A percentile compares a stretch with the other conserved stretches of the same genome.
phyloP scores from a whole-genome alignment of 2,113 vertebrate species.

The Procavia capensis region DNA sequence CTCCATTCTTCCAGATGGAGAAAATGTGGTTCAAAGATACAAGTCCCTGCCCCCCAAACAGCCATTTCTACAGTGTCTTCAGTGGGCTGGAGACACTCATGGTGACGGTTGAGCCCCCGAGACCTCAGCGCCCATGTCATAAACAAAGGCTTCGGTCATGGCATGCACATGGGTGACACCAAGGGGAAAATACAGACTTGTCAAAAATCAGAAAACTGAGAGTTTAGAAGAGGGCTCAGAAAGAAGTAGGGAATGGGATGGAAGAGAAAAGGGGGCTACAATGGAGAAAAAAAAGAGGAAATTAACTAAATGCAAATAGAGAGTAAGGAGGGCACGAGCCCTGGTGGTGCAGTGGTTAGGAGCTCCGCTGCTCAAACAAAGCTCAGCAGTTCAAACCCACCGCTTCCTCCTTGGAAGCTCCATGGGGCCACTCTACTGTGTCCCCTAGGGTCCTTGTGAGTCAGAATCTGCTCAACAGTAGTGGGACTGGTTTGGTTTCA shows the following conservation, averaged over 20 bases:
- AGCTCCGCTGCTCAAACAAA: no score
- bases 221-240: background rate
- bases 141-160: background rate
- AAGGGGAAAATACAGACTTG: background rate
- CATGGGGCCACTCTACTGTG: no score
- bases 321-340: background rate
- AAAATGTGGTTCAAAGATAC: conserved; percentile 42
- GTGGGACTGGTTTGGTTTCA: no score
- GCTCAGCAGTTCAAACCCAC: no score
- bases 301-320: background rate
- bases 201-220: background rate
- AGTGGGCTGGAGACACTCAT: background rate
- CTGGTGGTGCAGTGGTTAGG: no score
- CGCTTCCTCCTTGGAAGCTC: no score
- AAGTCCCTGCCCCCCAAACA: background rate
- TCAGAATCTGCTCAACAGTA: no score
- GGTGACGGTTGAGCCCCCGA: background rate
- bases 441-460: no score
- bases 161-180: background rate
- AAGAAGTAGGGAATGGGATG: background rate
- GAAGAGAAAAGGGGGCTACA: background rate
- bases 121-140: background rate
- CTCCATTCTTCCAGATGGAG: conserved; percentile 2
- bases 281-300: conserved; percentile 18
- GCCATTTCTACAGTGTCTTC: background rate